These are phyloP conservation scores for Drosophila demipolita DNA, from an alignment of 2,888 invertebrate species.

Conservation along the genomic window DNA sequence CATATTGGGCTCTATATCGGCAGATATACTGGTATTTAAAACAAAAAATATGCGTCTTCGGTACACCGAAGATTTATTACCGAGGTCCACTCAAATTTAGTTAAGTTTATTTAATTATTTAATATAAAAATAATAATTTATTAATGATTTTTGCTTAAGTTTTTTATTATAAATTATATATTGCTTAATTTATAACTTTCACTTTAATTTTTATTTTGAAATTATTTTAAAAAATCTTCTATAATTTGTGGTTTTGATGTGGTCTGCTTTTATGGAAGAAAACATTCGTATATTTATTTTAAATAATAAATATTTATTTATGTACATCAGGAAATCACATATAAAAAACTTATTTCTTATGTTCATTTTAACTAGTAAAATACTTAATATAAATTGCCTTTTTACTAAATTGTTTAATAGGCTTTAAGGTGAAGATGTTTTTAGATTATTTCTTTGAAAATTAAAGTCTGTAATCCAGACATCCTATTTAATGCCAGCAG, in stretches of 20 bases:
- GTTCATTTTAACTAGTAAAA: background rate
- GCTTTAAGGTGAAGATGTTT: fast-evolving
- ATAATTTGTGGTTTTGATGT: background rate
- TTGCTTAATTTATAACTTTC: background rate
- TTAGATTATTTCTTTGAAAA: background rate
- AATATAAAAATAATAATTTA: background rate
- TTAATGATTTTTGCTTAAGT: background rate
- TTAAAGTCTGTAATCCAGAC: background rate
- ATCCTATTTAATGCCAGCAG: background rate
- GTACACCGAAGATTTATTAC: background rate
- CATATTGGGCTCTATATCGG: conserved; percentile 89
- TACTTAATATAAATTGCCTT: background rate
- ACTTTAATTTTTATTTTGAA: background rate
- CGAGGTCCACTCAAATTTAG: background rate
- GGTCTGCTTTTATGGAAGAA: background rate
- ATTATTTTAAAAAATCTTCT: background rate
- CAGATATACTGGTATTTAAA: conserved; percentile 36
- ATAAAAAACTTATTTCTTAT: too few species aligned
- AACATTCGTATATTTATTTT: background rate
- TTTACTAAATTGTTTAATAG: background rate
- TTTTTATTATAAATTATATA: background rate
- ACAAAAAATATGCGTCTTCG: background rate
- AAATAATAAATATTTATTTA: background rate
- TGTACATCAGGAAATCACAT: background rate
- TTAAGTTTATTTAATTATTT: background rate